Evolutionary conservation across 2,113 vertebrate genomes (phyloP).

Genomic region (Oceanites oceanicus): DNA sequence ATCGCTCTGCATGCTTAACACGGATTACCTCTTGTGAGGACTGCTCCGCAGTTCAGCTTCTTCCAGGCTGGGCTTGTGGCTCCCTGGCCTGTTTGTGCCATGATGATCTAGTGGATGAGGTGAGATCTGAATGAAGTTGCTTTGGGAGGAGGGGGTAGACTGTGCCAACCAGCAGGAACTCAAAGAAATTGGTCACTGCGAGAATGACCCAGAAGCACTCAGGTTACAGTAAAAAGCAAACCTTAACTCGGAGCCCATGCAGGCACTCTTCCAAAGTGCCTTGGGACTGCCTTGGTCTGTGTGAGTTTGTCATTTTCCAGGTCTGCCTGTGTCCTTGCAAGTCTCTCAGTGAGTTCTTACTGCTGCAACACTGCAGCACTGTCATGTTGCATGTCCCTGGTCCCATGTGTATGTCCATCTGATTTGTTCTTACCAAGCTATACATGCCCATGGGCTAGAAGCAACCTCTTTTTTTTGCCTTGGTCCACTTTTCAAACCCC

Average conservation of each 20-base stretch:
- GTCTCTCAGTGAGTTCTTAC: neutral
- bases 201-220: neutral
- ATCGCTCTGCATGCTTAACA: neutral
- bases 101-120: neutral
- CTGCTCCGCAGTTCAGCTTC: neutral
- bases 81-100: neutral
- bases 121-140: neutral
- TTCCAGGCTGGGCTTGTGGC: neutral
- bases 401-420: rapidly evolving
- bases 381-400: neutral
- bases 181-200: neutral
- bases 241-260: neutral
- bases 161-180: neutral
- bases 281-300: neutral
- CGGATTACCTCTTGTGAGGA: neutral
- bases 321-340: neutral
- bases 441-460: neutral
- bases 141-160: neutral
- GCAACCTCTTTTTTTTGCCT: neutral
- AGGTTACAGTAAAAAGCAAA: neutral
- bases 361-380: neutral
- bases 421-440: neutral
- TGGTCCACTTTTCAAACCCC: neutral
- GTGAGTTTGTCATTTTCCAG: neutral
- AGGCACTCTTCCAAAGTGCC: neutral